Base-by-base conservation (phyloP, 92 coral and sea anemone genomes). In the Muricea muricata region DNA sequence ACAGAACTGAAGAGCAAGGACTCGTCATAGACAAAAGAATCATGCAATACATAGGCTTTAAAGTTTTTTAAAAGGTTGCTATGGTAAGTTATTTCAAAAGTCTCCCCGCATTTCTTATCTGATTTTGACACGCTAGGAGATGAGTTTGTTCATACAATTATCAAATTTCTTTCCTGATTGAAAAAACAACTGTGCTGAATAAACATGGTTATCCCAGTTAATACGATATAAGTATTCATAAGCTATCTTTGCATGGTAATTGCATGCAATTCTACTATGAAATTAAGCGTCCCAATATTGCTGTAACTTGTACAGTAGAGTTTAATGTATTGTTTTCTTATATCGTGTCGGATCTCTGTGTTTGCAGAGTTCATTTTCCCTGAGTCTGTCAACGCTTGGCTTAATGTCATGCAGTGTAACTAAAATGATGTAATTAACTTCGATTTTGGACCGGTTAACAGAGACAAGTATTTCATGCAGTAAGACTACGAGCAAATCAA, bases 151-250 rank as follows among this genome's bases (percentile, higher is more conserved):
- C 56, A 41, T 73, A 73, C 46, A 41, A 45, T 52, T 28, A 75
- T 75, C 80, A 75, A 75, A 75, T 75, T 48, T 75, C 80, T 75
- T 50, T 33, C 46, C 26, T 75, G 80, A 75, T 75, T 35, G 80
- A 75, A 75, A 75, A 75, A 47, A 29, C 80, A 40, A 28, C 65
- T 75, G 80, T 14, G 65, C 31, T 48, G 23, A 75, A 75, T 31
- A 75, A 75, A 75, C 65, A 75, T 25, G 60, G 18, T 48, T 6
- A 28, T 48, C 37, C 7, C 70, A 28, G 80, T 75, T 75, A 75
- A 75, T 25, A 32, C 65, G 65, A 6, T 17, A 10, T 75, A 75
- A 75, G 42, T 75, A 75, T 46, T 17, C 23, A 4, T 25, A 31
- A 75, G 29, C 65, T 75, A 58, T 50, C 40, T 18, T 14, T 28